Conservation (phyloP, 2,113 vertebrate genomes). For the Haplotaxodon microlepis region DNA sequence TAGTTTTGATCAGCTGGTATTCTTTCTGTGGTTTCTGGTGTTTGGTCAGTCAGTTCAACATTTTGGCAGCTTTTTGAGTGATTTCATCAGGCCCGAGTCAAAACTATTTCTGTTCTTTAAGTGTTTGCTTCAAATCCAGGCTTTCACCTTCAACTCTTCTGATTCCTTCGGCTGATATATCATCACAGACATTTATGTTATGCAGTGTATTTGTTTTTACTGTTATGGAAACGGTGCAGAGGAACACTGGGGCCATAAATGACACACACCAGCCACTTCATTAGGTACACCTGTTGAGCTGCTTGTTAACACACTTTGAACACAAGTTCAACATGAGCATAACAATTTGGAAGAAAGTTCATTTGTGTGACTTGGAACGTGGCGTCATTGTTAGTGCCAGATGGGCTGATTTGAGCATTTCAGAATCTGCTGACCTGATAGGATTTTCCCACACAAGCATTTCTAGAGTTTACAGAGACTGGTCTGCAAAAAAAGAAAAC, state of each 20-base stretch:
- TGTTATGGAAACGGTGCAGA: neutral
- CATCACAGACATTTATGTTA: neutral
- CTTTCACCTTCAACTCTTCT: neutral
- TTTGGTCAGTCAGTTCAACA: neutral
- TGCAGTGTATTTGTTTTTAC: neutral
- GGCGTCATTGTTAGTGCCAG: neutral
- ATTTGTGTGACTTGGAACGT: neutral
- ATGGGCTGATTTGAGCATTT: neutral
- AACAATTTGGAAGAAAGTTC: neutral
- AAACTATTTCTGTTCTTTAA: neutral
- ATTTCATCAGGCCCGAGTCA: neutral
- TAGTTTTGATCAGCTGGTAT: neutral
- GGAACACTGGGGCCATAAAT: neutral
- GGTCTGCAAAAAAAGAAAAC: rapidly evolving
- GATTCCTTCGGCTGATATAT: neutral
- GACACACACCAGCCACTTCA: neutral
- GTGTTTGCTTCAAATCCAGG: neutral
- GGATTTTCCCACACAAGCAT: neutral
- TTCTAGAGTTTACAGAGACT: neutral
- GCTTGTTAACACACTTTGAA: neutral
- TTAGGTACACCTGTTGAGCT: neutral
- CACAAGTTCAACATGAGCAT: neutral
- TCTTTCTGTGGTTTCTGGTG: neutral
- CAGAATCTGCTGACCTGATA: neutral
- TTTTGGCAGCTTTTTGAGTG: neutral